These are phyloP conservation scores for Drosophila mayaguana DNA, from an alignment of 2,888 invertebrate species.

Conservation along the genomic window DNA sequence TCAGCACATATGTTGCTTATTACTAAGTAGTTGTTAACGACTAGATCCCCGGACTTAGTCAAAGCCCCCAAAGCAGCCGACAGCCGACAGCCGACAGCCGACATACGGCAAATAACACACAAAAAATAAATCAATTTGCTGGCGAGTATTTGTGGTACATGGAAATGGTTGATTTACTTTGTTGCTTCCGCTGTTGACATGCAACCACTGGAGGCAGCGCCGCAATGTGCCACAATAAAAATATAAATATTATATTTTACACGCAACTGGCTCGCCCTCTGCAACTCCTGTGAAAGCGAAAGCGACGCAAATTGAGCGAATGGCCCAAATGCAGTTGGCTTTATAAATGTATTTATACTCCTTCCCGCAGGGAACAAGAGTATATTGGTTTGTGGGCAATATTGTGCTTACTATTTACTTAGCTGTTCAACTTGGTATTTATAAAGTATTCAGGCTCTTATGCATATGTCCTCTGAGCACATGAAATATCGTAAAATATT, in stretches of 20 bases:
- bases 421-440: neutral
- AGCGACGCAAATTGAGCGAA: neutral
- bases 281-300: conserved; percentile 8
- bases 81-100: neutral
- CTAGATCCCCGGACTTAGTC: conserved; percentile 8
- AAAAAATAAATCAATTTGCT: conserved; percentile 35
- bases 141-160: conserved; percentile 54
- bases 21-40: conserved; percentile 9
- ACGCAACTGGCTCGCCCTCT: conserved; percentile 35
- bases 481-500: neutral
- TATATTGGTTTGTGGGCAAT: neutral
- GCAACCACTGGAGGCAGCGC: conserved; percentile 49
- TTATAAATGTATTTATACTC: neutral
- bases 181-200: conserved; percentile 75
- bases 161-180: conserved; percentile 72
- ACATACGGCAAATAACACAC: neutral
- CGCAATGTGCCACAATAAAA: conserved; percentile 46
- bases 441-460: neutral
- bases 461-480: too few species aligned
- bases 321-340: conserved; percentile 19
- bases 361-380: neutral
- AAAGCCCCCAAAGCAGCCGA: conserved; percentile 18
- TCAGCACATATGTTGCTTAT: conserved; percentile 30
- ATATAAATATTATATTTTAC: conserved; percentile 41
- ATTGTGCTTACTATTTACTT: neutral